Conservation (phyloP, 2,888 invertebrate genomes). For the Lasioglossum malachurum region DNA sequence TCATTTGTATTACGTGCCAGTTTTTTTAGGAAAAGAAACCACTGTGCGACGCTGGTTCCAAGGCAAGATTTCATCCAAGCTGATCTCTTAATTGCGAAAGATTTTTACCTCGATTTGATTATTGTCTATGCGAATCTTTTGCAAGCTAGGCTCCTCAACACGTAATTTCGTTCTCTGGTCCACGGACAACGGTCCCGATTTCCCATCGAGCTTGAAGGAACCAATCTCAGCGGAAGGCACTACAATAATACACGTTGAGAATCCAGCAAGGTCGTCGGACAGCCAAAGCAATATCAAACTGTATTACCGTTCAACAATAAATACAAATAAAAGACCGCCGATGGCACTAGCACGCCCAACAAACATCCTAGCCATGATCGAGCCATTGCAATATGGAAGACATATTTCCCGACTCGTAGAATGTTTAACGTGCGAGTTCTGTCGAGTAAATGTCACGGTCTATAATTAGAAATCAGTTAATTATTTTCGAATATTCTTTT, state of each 20-base stretch:
- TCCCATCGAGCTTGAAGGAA: constrained; percentile 48
- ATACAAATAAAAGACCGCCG: constrained; percentile 76
- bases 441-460: constrained; percentile 33
- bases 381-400: constrained; percentile 78
- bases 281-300: not conserved
- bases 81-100: not conserved
- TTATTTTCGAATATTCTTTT: not conserved
- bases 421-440: constrained; percentile 54
- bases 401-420: constrained; percentile 77
- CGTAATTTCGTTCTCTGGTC: constrained; percentile 29
- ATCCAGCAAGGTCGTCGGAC: not conserved
- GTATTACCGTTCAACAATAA: constrained; percentile 79
- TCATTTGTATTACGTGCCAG: not conserved
- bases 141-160: constrained; percentile 20
- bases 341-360: constrained; percentile 73
- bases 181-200: constrained; percentile 40
- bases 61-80: not conserved
- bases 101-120: constrained; percentile 61
- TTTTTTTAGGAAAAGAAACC: not conserved
- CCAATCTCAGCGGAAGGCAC: constrained; percentile 62
- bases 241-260: constrained; percentile 39
- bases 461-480: constrained; percentile 35
- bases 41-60: not conserved
- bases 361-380: constrained; percentile 82
- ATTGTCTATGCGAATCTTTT: constrained; percentile 42